A percentile compares a stretch with the other conserved stretches of the same genome.
Evolutionary conservation across 2,113 vertebrate genomes (phyloP).

Genomic region (Capra hircus): DNA sequence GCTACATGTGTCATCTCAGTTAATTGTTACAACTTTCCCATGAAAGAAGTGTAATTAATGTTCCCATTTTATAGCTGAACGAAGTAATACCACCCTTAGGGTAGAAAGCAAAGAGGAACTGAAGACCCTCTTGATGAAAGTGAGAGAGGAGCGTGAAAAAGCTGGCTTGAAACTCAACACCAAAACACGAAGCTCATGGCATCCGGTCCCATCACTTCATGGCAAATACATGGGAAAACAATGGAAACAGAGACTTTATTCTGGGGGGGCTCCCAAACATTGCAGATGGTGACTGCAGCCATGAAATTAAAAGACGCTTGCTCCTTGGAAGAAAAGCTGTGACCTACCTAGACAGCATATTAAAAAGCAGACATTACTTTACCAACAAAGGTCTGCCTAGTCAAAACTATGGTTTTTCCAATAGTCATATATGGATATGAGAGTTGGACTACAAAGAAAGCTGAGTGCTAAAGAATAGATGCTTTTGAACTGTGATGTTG

Average conservation of each 20-base stretch:
- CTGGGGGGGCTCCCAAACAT: background rate
- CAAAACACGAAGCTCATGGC: background rate
- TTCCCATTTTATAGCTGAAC: background rate
- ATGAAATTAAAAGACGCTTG: background rate
- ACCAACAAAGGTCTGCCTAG: background rate
- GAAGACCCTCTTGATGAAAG: background rate
- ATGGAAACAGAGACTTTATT: background rate
- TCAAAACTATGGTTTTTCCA: background rate
- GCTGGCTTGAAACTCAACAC: background rate
- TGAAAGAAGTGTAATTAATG: background rate
- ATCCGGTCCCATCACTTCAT: background rate
- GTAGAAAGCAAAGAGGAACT: background rate
- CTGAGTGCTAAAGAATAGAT: background rate
- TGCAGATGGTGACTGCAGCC: background rate
- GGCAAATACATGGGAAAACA: background rate
- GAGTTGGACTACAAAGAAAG: background rate
- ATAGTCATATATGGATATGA: background rate
- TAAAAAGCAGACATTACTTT: background rate
- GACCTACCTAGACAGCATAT: background rate
- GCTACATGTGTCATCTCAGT: background rate
- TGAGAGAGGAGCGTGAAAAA: background rate
- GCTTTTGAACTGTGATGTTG: background rate
- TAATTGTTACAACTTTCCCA: background rate
- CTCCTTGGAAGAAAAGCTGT: background rate
- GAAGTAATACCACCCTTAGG: background rate